Conservation (phyloP, 2,888 invertebrate species). For the Cremastobaeus sp. region DNA sequence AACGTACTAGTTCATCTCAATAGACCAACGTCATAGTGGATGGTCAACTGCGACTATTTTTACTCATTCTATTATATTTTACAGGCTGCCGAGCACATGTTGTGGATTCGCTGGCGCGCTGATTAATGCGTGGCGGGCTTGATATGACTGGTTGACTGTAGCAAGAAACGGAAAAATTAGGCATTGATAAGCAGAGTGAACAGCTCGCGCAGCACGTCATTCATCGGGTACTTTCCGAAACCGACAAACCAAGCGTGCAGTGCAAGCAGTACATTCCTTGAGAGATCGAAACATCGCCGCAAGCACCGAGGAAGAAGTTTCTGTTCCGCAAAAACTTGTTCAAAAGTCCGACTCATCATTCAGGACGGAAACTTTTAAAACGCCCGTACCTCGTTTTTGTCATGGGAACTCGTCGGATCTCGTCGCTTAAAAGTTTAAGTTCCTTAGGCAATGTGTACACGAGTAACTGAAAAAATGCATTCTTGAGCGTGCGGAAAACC, state of each 20-base stretch:
- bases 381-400: constrained; percentile 62
- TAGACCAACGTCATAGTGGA: constrained; percentile 3
- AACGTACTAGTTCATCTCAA: constrained; percentile 35
- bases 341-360: constrained; percentile 64
- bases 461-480: constrained; percentile 60
- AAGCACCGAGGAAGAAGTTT: constrained; percentile 54
- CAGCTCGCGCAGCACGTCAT: constrained; percentile 24
- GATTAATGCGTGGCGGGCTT: neutral
- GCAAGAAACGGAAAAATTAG: constrained; percentile 22
- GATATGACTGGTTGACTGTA: too few relatives aligned
- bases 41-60: too few relatives aligned
- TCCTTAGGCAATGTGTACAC: constrained; percentile 57
- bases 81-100: too few relatives aligned
- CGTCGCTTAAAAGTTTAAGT: constrained; percentile 63
- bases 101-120: too few relatives aligned
- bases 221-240: constrained; percentile 43
- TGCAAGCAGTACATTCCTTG: constrained; percentile 31
- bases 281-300: constrained; percentile 50
- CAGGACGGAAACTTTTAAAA: constrained; percentile 63
- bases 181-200: constrained; percentile 37
- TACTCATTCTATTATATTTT: too few relatives aligned
- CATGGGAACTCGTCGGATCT: constrained; percentile 54
- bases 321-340: constrained; percentile 61
- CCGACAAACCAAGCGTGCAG: constrained; percentile 38
- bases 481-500: constrained; percentile 50